Evolutionary conservation across 2,113 vertebrate species (phyloP).

Genomic region (Jacana jacana): DNA sequence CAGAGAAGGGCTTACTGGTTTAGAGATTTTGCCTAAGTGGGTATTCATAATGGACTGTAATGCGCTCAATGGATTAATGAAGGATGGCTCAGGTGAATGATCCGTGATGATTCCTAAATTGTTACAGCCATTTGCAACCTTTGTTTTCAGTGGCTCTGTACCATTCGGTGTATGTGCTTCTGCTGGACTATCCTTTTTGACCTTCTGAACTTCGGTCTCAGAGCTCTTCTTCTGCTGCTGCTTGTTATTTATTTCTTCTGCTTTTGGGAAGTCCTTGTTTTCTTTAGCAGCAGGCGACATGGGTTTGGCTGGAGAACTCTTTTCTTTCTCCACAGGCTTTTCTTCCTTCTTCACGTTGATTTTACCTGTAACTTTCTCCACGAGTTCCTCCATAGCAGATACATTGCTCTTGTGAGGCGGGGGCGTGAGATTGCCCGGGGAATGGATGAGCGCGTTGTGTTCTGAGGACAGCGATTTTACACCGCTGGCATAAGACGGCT

Average conservation of each 20-base stretch:
- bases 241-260: slow-evolving; percentile 75
- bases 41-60: slow-evolving; percentile 99
- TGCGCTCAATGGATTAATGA: slow-evolving; percentile 94
- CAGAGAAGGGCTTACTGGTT: slow-evolving; percentile 86
- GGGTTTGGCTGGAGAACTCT: slow-evolving; percentile 76
- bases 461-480: slow-evolving; percentile 85
- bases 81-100: slow-evolving; percentile 91
- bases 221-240: slow-evolving; percentile 76
- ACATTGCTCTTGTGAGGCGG: slow-evolving; percentile 94
- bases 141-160: slow-evolving; percentile 83
- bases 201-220: slow-evolving; percentile 81
- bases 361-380: slow-evolving; percentile 96
- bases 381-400: slow-evolving; percentile 95
- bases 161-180: slow-evolving; percentile 85
- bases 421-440: slow-evolving; percentile 87
- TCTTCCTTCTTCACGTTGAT: slow-evolving; percentile 87
- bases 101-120: slow-evolving; percentile 94
- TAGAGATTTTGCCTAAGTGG: slow-evolving; percentile 95
- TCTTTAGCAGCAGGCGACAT: slow-evolving; percentile 82
- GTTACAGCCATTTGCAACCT: slow-evolving; percentile 88
- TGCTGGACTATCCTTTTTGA: slow-evolving; percentile 81
- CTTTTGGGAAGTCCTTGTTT: slow-evolving; percentile 80
- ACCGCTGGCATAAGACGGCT: slow-evolving; percentile 83
- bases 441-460: slow-evolving; percentile 82
- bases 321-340: slow-evolving; percentile 79